Evolutionary conservation across 2,797 vertebrate genomes (phyloP).

Genomic region (Notolabrus celidotus): DNA sequence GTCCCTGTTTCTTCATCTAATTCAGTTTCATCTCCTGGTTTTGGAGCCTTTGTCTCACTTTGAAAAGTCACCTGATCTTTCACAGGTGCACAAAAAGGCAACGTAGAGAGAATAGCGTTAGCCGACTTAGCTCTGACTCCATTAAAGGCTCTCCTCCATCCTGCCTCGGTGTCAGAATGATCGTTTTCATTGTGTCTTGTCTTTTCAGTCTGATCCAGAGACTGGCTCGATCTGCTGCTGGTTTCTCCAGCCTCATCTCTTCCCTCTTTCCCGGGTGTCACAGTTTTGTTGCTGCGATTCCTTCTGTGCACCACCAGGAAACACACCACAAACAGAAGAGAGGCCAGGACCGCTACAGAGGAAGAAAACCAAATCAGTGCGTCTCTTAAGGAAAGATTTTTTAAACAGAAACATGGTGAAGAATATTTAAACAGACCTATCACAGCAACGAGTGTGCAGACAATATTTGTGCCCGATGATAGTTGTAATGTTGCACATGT

Average conservation of each 20-base stretch:
- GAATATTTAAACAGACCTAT: slow-evolving; percentile 61
- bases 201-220: not conserved
- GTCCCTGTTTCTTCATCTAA: not conserved
- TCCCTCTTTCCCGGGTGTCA: slow-evolving; percentile 47
- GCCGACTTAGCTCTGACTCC: slow-evolving; percentile 81
- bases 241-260: not conserved
- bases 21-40: not conserved
- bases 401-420: not conserved
- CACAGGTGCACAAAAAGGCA: slow-evolving; percentile 6
- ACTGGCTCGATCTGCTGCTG: accelerated
- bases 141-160: not conserved
- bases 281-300: slow-evolving; percentile 70
- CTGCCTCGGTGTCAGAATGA: slow-evolving; percentile 19
- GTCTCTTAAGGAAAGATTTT: accelerated
- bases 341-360: slow-evolving; percentile 72
- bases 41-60: slow-evolving; percentile 17
- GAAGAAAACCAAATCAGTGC: not conserved
- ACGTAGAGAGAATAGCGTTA: slow-evolving; percentile 70
- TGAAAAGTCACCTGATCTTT: slow-evolving; percentile 29
- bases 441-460: slow-evolving; percentile 33
- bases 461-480: not conserved
- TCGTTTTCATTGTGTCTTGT: not conserved
- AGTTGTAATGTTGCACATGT: not conserved
- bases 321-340: slow-evolving; percentile 64
- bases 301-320: slow-evolving; percentile 62